These are phyloP conservation scores for Coelogynopora nodosa DNA, from an alignment of 2,888 invertebrate genomes.

Conservation along the genomic window DNA sequence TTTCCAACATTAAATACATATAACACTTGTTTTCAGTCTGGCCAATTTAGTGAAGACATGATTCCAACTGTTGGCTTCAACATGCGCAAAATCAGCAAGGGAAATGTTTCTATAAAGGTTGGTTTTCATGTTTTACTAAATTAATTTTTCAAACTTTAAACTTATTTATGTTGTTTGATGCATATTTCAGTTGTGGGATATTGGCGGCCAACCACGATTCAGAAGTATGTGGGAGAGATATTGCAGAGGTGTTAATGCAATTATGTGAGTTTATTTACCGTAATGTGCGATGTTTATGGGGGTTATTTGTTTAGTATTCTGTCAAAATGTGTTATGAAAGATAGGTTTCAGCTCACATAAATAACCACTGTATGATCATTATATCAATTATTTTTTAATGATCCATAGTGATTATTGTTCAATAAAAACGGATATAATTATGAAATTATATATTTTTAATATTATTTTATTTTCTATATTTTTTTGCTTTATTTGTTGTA, in stretches of 20 bases:
- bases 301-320: no score
- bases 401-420: no score
- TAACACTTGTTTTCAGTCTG: slow-evolving; percentile 85
- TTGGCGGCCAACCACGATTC: slow-evolving; percentile 97
- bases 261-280: slow-evolving; percentile 82
- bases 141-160: no score
- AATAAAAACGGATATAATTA: no score
- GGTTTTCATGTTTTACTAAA: not conserved
- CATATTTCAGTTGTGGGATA: slow-evolving; percentile 79
- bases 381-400: no score
- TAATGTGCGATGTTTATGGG: no score
- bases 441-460: no score
- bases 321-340: no score
- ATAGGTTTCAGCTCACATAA: no score
- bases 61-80: slow-evolving; percentile 99
- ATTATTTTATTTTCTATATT: no score
- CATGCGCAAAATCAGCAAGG: slow-evolving; percentile 99
- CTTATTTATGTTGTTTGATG: not conserved
- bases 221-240: slow-evolving; percentile 99
- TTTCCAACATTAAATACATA: no score
- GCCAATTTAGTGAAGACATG: slow-evolving; percentile 99
- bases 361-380: not conserved
- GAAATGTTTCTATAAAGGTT: slow-evolving; percentile 92
- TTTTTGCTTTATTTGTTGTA: no score
- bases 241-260: slow-evolving; percentile 97